These are phyloP conservation scores for Myxocyprinus asiaticus DNA, from an alignment of 2,113 vertebrate species.

Conservation along the genomic window DNA sequence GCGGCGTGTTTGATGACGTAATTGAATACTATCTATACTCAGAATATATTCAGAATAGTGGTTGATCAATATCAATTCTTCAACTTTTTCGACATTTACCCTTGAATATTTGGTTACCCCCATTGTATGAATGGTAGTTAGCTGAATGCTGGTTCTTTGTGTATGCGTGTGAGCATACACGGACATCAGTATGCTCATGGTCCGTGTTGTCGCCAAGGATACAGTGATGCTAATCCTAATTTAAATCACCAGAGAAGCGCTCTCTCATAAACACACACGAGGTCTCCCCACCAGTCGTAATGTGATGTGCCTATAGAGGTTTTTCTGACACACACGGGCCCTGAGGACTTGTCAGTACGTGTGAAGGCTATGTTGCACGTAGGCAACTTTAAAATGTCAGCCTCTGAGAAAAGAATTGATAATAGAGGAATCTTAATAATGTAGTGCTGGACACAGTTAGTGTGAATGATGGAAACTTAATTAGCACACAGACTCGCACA, in stretches of 20 bases:
- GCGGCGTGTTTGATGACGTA: too few species aligned
- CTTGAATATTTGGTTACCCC: too few species aligned
- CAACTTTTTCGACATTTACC: too few species aligned
- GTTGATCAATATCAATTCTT: too few species aligned
- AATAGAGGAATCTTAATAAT: constrained; percentile 37
- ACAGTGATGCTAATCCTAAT: constrained; percentile 41
- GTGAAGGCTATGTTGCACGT: constrained; percentile 30
- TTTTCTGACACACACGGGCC: constrained; percentile 6
- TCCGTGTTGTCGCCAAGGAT: constrained; percentile 55
- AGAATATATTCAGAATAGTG: too few species aligned
- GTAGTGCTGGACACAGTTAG: constrained; percentile 24
- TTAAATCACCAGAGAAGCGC: constrained; percentile 53
- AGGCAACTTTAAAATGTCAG: constrained; percentile 43
- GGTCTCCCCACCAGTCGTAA: constrained; percentile 11
- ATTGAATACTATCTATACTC: too few species aligned
- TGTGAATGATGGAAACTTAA: constrained; percentile 45
- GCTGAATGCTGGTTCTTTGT: neutral
- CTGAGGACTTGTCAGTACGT: constrained; percentile 11
- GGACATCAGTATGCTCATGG: neutral
- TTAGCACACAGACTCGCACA: constrained; percentile 35
- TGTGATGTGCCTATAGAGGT: constrained; percentile 38
- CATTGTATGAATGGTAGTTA: too few species aligned
- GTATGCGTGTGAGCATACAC: neutral
- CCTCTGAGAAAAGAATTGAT: constrained; percentile 28
- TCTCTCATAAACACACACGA: neutral